Percentiles rank a stretch among this genome's conserved stretches.
These are phyloP conservation scores for Caenorhabditis sinica DNA, from an alignment of 2,888 invertebrate species.

Conservation along the genomic window DNA sequence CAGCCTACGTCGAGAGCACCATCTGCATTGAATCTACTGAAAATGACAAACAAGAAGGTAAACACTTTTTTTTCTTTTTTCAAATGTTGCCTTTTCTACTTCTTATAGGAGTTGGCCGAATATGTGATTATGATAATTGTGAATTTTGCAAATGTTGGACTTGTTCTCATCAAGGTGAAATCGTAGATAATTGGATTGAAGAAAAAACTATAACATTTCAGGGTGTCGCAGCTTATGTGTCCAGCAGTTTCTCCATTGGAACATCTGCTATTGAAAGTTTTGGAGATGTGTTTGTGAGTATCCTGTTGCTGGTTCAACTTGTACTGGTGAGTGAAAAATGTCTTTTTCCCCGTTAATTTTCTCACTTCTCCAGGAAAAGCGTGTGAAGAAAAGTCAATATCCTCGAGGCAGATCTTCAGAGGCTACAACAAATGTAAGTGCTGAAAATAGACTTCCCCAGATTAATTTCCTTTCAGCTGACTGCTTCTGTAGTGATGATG, in stretches of 20 bases:
- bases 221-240: slow-evolving; percentile 51
- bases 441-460: not conserved
- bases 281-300: slow-evolving; percentile 71
- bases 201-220: not conserved
- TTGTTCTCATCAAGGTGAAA: slow-evolving; percentile 53
- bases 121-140: slow-evolving; percentile 57
- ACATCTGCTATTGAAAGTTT: slow-evolving; percentile 71
- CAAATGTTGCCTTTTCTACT: not conserved
- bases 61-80: slow-evolving; percentile 3
- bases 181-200: not conserved
- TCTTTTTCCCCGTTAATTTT: not conserved
- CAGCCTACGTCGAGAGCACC: slow-evolving; percentile 22
- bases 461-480: slow-evolving; percentile 31
- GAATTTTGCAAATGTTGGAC: slow-evolving; percentile 56
- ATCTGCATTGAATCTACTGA: slow-evolving; percentile 35
- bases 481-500: slow-evolving; percentile 65
- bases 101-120: slow-evolving; percentile 34
- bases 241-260: slow-evolving; percentile 68
- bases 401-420: slow-evolving; percentile 66
- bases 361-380: slow-evolving; percentile 41
- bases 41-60: slow-evolving; percentile 47
- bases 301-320: slow-evolving; percentile 53
- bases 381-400: slow-evolving; percentile 44
- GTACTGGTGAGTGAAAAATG: slow-evolving; percentile 17
- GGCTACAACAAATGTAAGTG: slow-evolving; percentile 60